A percentile compares a stretch with the other conserved stretches of the same genome.
Evolutionary conservation across 2,113 vertebrate species (phyloP).

Genomic region (Tiliqua scincoides): DNA sequence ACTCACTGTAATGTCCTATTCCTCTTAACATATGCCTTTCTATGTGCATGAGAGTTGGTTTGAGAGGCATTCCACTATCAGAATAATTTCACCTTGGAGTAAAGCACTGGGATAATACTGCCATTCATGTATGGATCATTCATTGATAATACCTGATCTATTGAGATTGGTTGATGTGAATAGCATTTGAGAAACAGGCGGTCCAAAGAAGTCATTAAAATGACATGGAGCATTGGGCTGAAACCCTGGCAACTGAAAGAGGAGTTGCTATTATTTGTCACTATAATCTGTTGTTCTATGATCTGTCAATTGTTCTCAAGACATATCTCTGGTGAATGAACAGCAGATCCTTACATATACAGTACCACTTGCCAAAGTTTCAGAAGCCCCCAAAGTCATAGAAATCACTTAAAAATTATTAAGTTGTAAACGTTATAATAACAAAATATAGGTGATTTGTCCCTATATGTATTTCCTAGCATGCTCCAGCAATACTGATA

Average conservation of each 20-base stretch:
- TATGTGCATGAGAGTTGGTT: background rate
- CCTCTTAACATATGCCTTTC: background rate
- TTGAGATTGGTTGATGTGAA: background rate
- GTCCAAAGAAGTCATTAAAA: background rate
- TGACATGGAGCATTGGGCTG: background rate
- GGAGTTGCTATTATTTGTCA: background rate
- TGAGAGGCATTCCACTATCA: background rate
- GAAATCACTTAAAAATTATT: background rate
- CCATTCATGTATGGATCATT: background rate
- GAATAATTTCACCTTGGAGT: background rate
- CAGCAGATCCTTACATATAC: background rate
- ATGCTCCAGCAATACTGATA: background rate
- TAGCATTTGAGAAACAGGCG: background rate
- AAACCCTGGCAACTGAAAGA: background rate
- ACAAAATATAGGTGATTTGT: background rate
- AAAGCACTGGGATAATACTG: background rate
- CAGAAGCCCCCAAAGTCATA: background rate
- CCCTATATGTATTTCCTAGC: too few species aligned
- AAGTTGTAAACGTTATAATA: background rate
- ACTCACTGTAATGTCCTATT: background rate
- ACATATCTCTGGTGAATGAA: background rate
- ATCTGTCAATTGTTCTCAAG: background rate
- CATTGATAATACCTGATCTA: background rate
- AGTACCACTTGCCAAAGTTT: background rate
- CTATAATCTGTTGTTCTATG: background rate